Percentiles rank a stretch among this genome's conserved stretches.
These are phyloP conservation scores for Serranus cabrilla DNA, from an alignment of 2,797 vertebrate species.

Conservation along the genomic window DNA sequence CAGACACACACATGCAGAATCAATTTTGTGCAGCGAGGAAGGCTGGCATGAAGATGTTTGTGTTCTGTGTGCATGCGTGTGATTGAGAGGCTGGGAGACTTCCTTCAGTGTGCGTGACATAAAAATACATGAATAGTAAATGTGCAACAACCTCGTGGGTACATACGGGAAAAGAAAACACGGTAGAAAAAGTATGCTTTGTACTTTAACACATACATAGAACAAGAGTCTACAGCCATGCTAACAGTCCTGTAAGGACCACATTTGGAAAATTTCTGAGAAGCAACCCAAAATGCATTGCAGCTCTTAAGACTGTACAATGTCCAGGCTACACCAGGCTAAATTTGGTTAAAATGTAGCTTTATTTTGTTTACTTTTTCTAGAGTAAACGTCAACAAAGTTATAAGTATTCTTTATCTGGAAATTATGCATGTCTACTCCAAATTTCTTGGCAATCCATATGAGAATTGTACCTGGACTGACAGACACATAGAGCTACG, in stretches of 20 bases:
- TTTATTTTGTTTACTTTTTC: too few species aligned
- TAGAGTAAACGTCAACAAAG: too few species aligned
- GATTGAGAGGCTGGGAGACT: neutral
- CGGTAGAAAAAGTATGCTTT: neutral
- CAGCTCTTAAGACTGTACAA: too few species aligned
- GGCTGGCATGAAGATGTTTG: slow-evolving; percentile 30
- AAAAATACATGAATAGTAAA: slow-evolving; percentile 11
- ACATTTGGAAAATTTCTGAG: too few species aligned
- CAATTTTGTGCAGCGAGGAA: slow-evolving; percentile 40
- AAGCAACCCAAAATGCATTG: too few species aligned
- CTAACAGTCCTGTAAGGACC: too few species aligned
- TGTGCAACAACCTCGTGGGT: neutral
- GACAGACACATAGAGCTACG: neutral
- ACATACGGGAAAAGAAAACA: neutral
- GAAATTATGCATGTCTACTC: neutral
- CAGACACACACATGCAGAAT: slow-evolving; percentile 48
- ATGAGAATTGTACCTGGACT: neutral
- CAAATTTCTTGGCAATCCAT: slow-evolving; percentile 3
- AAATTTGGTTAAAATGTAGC: too few species aligned
- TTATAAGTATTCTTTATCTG: neutral
- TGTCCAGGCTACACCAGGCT: too few species aligned
- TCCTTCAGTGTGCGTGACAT: neutral
- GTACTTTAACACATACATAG: neutral
- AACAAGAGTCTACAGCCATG: neutral
- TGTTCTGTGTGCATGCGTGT: slow-evolving; percentile 16